Conservation (phyloP, 2,888 invertebrate genomes). For the Nomada hirtipes region DNA sequence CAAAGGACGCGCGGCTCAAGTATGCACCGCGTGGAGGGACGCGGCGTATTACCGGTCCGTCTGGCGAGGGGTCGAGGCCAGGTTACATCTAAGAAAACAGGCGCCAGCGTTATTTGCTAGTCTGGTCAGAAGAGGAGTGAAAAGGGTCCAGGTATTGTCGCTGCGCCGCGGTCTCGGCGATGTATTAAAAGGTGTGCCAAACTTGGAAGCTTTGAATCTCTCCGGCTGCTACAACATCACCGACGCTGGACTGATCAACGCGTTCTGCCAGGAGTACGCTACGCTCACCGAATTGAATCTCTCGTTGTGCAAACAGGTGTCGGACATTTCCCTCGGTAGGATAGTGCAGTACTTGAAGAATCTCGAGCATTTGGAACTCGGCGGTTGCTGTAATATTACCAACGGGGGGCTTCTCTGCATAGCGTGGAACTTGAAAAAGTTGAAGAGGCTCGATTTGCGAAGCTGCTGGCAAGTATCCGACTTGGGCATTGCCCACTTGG, state of each 20-base stretch:
- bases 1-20: slow-evolving; percentile 95
- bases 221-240: slow-evolving; percentile 97
- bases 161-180: slow-evolving; percentile 93
- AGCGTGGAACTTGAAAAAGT: slow-evolving; percentile 94
- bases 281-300: slow-evolving; percentile 93
- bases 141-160: slow-evolving; percentile 95
- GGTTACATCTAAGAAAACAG: slow-evolving; percentile 93
- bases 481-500: slow-evolving; percentile 94
- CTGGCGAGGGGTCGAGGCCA: slow-evolving; percentile 97
- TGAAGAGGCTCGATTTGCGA: slow-evolving; percentile 93
- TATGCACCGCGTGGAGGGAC: slow-evolving; percentile 95
- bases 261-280: slow-evolving; percentile 91
- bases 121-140: slow-evolving; percentile 94
- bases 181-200: slow-evolving; percentile 93
- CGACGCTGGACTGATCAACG: slow-evolving; percentile 93
- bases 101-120: slow-evolving; percentile 94
- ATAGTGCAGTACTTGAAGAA: slow-evolving; percentile 94
- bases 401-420: slow-evolving; percentile 94
- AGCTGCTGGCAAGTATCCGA: slow-evolving; percentile 98
- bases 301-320: slow-evolving; percentile 97
- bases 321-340: slow-evolving; percentile 94
- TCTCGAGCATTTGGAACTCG: slow-evolving; percentile 94
- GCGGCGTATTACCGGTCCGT: slow-evolving; percentile 96
- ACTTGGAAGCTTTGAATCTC: slow-evolving; percentile 94
- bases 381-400: slow-evolving; percentile 96